These are phyloP conservation scores for Centrocercus urophasianus DNA, from an alignment of 2,113 vertebrate species.

Conservation along the genomic window DNA sequence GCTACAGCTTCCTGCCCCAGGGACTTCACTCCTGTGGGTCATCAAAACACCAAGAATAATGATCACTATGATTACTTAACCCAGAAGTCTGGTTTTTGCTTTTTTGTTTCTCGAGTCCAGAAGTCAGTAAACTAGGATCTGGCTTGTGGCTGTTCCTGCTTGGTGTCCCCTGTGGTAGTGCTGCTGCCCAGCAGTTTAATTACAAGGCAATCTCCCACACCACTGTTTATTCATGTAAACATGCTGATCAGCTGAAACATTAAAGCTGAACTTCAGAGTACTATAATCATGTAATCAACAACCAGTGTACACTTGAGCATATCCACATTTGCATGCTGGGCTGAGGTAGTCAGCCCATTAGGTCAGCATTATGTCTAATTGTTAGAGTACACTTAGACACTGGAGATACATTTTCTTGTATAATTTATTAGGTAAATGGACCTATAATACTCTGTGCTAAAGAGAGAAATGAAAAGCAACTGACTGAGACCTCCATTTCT, in stretches of 20 bases:
- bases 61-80: neutral
- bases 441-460: neutral
- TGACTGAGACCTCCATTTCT: neutral
- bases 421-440: neutral
- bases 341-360: neutral
- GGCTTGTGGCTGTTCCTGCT: neutral
- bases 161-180: neutral
- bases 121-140: neutral
- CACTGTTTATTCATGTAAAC: neutral
- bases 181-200: neutral
- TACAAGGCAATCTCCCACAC: neutral
- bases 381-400: neutral
- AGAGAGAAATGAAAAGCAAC: neutral
- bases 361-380: neutral
- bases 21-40: neutral
- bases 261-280: neutral
- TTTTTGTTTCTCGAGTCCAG: neutral
- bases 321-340: neutral
- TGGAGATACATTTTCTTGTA: neutral
- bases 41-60: neutral
- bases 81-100: neutral
- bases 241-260: neutral
- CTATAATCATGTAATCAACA: neutral
- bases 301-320: neutral
- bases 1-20: neutral